Conservation (phyloP, 1,140 invertebrate genomes). For the Drosophila sechellia region DNA sequence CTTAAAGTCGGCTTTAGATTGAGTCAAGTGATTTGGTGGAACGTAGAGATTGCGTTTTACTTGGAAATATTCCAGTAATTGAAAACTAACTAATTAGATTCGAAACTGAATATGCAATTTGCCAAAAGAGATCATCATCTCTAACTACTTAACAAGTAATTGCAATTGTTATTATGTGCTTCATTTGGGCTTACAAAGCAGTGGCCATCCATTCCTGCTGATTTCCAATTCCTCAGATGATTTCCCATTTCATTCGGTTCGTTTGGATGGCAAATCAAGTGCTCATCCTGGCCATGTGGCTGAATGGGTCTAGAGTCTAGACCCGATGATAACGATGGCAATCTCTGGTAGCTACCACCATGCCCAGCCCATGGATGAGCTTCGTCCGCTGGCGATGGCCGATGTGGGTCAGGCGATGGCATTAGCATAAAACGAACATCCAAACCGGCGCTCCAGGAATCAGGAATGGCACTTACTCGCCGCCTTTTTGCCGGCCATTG, state of each 20-base stretch:
- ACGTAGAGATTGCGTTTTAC: background rate
- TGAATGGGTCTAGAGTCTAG: slow-evolving; percentile 18
- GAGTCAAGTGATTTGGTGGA: background rate
- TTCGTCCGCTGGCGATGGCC: background rate
- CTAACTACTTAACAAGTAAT: too few relatives aligned
- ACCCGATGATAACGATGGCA: slow-evolving; percentile 36
- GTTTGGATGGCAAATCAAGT: slow-evolving; percentile 17
- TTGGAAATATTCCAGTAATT: too few relatives aligned
- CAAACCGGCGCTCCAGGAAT: slow-evolving; percentile 32
- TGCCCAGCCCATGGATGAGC: slow-evolving; percentile 5
- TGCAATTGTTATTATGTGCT: too few relatives aligned
- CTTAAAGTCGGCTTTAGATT: slow-evolving; percentile 2
- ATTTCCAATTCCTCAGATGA: slow-evolving; percentile 11
- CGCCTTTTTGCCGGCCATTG: slow-evolving; percentile 17
- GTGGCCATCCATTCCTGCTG: background rate
- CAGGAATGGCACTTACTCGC: slow-evolving; percentile 42
- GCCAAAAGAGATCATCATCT: too few relatives aligned
- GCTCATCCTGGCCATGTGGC: background rate
- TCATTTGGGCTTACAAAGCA: too few relatives aligned
- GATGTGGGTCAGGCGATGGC: slow-evolving; percentile 30
- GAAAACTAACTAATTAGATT: too few relatives aligned
- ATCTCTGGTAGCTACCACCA: slow-evolving; percentile 10
- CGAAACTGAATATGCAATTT: too few relatives aligned
- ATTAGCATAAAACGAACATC: slow-evolving; percentile 58
- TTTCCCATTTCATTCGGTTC: background rate